Conservation (phyloP, 1,140 invertebrate species). For the Aphelenchoides avenae region DNA sequence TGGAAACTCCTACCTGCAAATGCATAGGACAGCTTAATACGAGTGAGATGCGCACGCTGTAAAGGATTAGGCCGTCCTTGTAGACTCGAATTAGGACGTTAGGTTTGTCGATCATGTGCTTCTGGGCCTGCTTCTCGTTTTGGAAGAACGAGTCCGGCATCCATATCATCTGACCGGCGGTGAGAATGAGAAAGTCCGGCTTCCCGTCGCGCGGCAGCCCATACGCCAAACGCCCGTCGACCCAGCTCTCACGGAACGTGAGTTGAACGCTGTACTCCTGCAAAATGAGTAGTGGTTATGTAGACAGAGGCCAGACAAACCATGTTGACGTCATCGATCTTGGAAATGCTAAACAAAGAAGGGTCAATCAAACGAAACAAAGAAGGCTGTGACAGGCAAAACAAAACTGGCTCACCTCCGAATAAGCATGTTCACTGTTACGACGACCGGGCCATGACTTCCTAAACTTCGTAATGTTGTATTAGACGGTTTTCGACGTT, state of each 20-base stretch:
- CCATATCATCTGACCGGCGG: conserved; percentile 58
- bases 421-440: conserved; percentile 80
- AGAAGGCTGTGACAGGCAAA: not conserved
- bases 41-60: conserved; percentile 74
- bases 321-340: conserved; percentile 98
- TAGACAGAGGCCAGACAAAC: conserved; percentile 21
- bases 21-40: conserved; percentile 87
- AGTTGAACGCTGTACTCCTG: conserved; percentile 66
- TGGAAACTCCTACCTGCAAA: conserved; percentile 40
- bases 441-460: conserved; percentile 64
- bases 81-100: conserved; percentile 84
- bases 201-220: conserved; percentile 58
- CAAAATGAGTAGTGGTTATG: conserved; percentile 8
- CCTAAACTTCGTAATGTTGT: conserved; percentile 28
- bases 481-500: conserved; percentile 1
- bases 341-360: conserved; percentile 72
- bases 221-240: conserved; percentile 82
- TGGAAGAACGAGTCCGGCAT: conserved; percentile 59
- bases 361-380: conserved; percentile 1
- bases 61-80: conserved; percentile 85
- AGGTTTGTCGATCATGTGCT: conserved; percentile 75
- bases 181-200: conserved; percentile 56
- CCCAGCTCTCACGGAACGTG: conserved; percentile 90
- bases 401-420: conserved; percentile 64
- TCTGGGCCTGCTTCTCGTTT: conserved; percentile 95